Evolutionary conservation across 2,888 invertebrate species (phyloP).

Genomic region (Melinaea menophilus): DNA sequence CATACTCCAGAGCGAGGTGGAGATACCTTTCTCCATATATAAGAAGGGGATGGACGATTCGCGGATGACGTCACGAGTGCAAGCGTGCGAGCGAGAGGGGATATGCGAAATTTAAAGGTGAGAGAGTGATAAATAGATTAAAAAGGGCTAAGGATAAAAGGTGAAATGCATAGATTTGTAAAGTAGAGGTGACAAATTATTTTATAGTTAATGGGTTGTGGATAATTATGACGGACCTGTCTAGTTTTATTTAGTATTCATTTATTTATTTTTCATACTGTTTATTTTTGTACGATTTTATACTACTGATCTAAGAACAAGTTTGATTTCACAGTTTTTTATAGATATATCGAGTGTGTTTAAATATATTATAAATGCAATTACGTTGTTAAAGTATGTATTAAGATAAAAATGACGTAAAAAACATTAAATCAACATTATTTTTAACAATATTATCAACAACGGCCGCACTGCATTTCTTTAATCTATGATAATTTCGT

Average conservation of each 20-base stretch:
- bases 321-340: too few species aligned
- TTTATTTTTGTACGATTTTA: too few species aligned
- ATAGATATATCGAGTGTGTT: too few species aligned
- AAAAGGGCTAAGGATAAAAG: slow-evolving; percentile 49
- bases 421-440: slow-evolving; percentile 14
- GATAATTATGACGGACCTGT: too few species aligned
- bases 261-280: too few species aligned
- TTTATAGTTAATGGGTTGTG: neutral
- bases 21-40: slow-evolving; percentile 12
- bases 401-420: slow-evolving; percentile 6
- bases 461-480: slow-evolving; percentile 29
- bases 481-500: slow-evolving; percentile 53
- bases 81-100: slow-evolving; percentile 21
- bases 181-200: slow-evolving; percentile 20
- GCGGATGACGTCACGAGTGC: slow-evolving; percentile 28
- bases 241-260: too few species aligned
- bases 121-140: slow-evolving; percentile 39
- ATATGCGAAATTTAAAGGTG: slow-evolving; percentile 23
- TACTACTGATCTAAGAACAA: too few species aligned
- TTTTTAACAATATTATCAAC: too few species aligned
- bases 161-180: slow-evolving; percentile 49
- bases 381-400: neutral
- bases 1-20: slow-evolving; percentile 13
- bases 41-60: slow-evolving; percentile 13
- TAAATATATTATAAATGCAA: too few species aligned